Evolutionary conservation across 2,797 vertebrate genomes (phyloP).

Genomic region (Acanthiza pusilla): DNA sequence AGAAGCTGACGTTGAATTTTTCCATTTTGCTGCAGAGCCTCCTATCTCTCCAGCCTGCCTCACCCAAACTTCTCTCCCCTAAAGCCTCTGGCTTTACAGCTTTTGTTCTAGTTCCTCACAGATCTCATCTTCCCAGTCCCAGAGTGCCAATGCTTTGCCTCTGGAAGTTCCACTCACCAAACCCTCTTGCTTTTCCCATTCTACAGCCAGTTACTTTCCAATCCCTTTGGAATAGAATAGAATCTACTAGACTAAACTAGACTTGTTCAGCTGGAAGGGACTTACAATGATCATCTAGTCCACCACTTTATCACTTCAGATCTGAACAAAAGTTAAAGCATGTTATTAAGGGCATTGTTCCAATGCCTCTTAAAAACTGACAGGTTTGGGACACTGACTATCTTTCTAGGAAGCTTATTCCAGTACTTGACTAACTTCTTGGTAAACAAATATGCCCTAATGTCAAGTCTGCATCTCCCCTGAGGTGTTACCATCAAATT

Average conservation of each 20-base stretch:
- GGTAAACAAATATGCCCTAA: not conserved
- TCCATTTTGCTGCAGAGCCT: not conserved
- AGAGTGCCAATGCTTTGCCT: not conserved
- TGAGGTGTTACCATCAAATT: not conserved
- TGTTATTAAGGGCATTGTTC: not conserved
- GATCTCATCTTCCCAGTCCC: not conserved
- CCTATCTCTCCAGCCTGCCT: not conserved
- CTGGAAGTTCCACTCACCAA: not conserved
- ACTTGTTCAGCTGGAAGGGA: not conserved
- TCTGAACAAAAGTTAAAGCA: not conserved
- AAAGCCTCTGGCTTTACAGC: not conserved
- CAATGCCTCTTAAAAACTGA: not conserved
- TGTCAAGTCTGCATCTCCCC: not conserved
- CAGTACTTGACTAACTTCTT: not conserved
- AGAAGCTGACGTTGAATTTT: not conserved
- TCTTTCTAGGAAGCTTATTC: not conserved
- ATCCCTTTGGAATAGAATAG: not conserved
- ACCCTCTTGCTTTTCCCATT: not conserved
- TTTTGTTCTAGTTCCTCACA: not conserved
- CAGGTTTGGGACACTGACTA: not conserved
- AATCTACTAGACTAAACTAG: not conserved
- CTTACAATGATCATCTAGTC: not conserved
- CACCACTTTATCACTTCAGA: not conserved
- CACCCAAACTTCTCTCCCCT: not conserved
- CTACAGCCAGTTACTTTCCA: not conserved